A percentile compares a stretch with the other conserved stretches of the same genome.
These are phyloP conservation scores for Dolichoris vasculosae DNA, from an alignment of 1,140 invertebrate genomes.

Conservation along the genomic window DNA sequence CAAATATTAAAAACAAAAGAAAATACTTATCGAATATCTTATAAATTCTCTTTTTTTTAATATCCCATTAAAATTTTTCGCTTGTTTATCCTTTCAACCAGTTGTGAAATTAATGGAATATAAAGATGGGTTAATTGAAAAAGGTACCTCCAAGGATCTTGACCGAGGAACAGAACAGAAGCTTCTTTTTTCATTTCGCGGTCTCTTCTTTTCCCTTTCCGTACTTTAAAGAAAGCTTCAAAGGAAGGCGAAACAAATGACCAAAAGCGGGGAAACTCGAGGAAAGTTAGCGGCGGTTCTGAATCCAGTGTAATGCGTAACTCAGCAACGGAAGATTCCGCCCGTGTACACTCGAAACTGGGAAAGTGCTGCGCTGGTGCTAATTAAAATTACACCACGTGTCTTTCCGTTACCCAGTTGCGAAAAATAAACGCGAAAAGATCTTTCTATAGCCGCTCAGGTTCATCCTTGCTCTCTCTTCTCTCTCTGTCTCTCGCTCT, in stretches of 20 bases:
- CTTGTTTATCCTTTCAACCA: slow-evolving; percentile 21
- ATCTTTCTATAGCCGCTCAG: slow-evolving; percentile 62
- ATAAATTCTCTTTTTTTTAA: too few relatives aligned
- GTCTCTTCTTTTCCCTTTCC: neutral
- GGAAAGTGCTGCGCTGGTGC: slow-evolving; percentile 23
- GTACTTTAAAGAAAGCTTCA: neutral
- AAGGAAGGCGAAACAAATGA: neutral
- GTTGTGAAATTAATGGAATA: slow-evolving; percentile 46
- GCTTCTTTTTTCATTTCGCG: neutral
- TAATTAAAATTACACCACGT: slow-evolving; percentile 66
- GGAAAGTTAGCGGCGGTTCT: neutral
- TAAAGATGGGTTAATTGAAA: slow-evolving; percentile 47
- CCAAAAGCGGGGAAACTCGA: neutral
- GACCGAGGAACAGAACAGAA: neutral
- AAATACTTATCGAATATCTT: too few relatives aligned
- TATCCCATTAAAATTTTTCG: neutral
- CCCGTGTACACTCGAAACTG: slow-evolving; percentile 49
- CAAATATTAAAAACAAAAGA: too few relatives aligned
- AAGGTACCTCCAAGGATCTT: slow-evolving; percentile 6
- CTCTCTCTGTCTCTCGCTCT: slow-evolving; percentile 42
- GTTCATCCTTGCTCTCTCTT: slow-evolving; percentile 48
- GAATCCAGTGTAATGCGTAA: too few relatives aligned
- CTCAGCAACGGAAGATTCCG: neutral
- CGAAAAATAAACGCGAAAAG: slow-evolving; percentile 67
- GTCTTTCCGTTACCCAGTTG: slow-evolving; percentile 64